Conservation (phyloP, 2,888 invertebrate species). For the Tenthredo amoena region DNA sequence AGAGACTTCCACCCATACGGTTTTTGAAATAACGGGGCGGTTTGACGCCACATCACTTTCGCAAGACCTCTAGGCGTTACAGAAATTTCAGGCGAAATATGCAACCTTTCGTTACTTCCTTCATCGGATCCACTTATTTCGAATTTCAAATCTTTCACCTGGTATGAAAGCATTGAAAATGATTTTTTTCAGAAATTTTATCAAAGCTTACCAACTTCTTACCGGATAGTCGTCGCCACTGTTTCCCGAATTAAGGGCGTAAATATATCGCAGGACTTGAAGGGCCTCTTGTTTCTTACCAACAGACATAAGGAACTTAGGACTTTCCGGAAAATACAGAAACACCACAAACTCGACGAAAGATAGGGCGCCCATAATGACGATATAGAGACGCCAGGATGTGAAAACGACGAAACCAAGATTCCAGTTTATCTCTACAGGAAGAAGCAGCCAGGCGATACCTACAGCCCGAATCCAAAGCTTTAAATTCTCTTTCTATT, state of each 20-base stretch:
- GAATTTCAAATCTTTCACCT: slow-evolving; percentile 44
- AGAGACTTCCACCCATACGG: slow-evolving; percentile 55
- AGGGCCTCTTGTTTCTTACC: slow-evolving; percentile 67
- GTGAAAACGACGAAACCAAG: slow-evolving; percentile 65
- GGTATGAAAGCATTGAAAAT: neutral
- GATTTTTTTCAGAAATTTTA: neutral
- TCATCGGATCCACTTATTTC: slow-evolving; percentile 1
- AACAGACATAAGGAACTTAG: slow-evolving; percentile 74
- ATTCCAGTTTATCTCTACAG: slow-evolving; percentile 55
- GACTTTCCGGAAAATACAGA: slow-evolving; percentile 74
- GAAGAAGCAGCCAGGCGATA: slow-evolving; percentile 74
- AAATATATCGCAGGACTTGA: slow-evolving; percentile 64
- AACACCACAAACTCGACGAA: slow-evolving; percentile 72
- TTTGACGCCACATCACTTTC: slow-evolving; percentile 57
- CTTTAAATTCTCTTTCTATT: neutral
- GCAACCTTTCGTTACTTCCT: neutral
- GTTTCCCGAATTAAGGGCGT: slow-evolving; percentile 54
- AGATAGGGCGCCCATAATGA: slow-evolving; percentile 73
- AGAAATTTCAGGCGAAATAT: neutral
- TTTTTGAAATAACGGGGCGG: slow-evolving; percentile 55
- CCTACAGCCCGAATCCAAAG: neutral
- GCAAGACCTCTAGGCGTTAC: neutral
- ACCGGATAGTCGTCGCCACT: slow-evolving; percentile 57
- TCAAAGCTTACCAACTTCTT: neutral
- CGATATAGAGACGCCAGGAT: slow-evolving; percentile 76